Evolutionary conservation across 2,797 vertebrate genomes (phyloP).

Genomic region (Gallinago stenura): DNA sequence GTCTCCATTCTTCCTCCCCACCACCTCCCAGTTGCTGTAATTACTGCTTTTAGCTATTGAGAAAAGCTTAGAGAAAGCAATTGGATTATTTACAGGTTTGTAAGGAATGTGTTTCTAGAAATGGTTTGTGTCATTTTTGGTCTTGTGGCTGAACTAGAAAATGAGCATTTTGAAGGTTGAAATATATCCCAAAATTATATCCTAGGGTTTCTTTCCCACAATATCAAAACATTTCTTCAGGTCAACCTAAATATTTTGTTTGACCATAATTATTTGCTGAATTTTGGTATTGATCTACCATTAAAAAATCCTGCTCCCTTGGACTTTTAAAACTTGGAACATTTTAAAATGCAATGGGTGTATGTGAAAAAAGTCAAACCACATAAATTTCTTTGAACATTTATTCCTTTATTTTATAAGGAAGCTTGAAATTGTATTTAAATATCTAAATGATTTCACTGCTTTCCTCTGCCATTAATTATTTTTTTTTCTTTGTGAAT

Average conservation of each 20-base stretch:
- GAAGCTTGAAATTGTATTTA: background rate
- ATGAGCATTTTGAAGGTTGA: background rate
- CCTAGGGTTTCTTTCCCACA: background rate
- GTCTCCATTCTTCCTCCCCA: background rate
- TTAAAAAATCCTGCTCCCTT: background rate
- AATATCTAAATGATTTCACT: background rate
- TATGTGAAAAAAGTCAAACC: background rate
- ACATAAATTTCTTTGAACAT: background rate
- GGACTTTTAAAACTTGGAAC: background rate
- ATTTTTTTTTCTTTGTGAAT: background rate
- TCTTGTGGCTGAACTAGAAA: background rate
- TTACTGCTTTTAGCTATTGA: background rate
- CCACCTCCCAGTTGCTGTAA: background rate
- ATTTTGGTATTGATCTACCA: background rate
- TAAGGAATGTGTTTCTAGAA: background rate
- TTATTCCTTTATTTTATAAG: background rate
- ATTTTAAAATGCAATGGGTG: background rate
- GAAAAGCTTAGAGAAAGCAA: background rate
- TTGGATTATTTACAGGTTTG: background rate
- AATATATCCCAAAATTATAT: background rate
- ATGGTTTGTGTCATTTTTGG: background rate
- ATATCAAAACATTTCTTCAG: background rate
- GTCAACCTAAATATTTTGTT: background rate
- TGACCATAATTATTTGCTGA: background rate
- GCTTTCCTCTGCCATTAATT: background rate